Base-by-base conservation (phyloP, 2,888 invertebrate genomes). In the Drosophila bunnanda region DNA sequence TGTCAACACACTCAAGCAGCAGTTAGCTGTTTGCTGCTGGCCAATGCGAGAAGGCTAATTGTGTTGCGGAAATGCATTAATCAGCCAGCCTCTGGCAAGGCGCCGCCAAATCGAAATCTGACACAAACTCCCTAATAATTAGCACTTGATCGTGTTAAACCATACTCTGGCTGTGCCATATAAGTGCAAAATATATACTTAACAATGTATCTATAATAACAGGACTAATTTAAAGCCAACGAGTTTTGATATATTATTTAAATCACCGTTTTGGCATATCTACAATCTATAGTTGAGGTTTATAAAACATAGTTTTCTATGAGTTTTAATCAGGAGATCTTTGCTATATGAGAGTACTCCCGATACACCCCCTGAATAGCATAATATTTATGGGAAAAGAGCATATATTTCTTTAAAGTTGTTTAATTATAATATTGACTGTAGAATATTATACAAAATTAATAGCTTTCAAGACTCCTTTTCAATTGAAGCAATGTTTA, bases 1-100 rank as follows among this genome's bases (percentile, higher is more conserved):
- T 82, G 80, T 82, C 85, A 82, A 85, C 77, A 78, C 80, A 79
- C 69, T 82, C 75, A 73, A 46, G 55, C 64, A 68, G 77, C 82
- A 78, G 77, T 82, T 80, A 82, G 62, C 78, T 77, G 64, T 85
- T 82, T 76, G 73, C 76, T 76, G 71, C 77, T 50, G 58, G 65
- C 34, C 67, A 43, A 53, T 46, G 38, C 54, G 58, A 46, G 53
- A 7, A 43, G 65, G 32, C 56, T 38, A 53, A 34, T 59, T 59
- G 55, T 41, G 58, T 38, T n/a, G 46, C 17, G 28, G 28, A 32
- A 57, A 48, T 46, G 25, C 22, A 34, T 10, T 28, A 50, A 28
- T 25, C 57, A 15, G 7, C 20, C 9, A 39, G 53, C n/a, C 53
- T 39, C 20, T n/a, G 38, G 12, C 13, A 2, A 38, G 38, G 25